A percentile compares a stretch with the other conserved stretches of the same genome.
Conservation (phyloP, 2,797 vertebrate species). For the Heliangelus exortis region DNA sequence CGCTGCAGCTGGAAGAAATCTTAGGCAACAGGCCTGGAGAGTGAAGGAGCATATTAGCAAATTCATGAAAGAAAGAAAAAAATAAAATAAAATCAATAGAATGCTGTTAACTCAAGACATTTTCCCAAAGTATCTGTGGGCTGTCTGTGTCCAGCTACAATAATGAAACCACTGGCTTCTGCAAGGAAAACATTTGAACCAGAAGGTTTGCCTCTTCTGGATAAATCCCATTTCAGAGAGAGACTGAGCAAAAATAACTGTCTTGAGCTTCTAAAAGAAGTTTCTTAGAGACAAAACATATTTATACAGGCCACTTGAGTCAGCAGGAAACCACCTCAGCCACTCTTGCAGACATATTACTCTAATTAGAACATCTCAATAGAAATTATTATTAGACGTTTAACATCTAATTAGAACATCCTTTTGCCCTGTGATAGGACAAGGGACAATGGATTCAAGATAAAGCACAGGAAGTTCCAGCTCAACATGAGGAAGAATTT, state of each 20-base stretch:
- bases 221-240: not conserved
- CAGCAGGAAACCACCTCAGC: not conserved
- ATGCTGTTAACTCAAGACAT: not conserved
- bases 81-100: not conserved
- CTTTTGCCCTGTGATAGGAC: too few species aligned
- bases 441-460: too few species aligned
- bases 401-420: too few species aligned
- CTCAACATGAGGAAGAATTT: too few species aligned
- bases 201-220: not conserved
- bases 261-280: not conserved
- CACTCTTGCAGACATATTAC: not conserved
- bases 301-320: not conserved
- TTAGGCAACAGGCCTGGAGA: not conserved
- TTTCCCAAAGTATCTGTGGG: not conserved
- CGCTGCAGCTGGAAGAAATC: not conserved
- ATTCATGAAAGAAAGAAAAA: not conserved
- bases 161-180: not conserved
- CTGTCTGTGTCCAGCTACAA: not conserved
- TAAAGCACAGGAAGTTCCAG: too few species aligned
- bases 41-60: not conserved
- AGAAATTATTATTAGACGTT: too few species aligned
- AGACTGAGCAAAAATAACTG: not conserved
- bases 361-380: not conserved
- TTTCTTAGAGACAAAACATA: not conserved
- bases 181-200: not conserved